Conservation (phyloP, 2,888 invertebrate species). For the Orthosia gothica region DNA sequence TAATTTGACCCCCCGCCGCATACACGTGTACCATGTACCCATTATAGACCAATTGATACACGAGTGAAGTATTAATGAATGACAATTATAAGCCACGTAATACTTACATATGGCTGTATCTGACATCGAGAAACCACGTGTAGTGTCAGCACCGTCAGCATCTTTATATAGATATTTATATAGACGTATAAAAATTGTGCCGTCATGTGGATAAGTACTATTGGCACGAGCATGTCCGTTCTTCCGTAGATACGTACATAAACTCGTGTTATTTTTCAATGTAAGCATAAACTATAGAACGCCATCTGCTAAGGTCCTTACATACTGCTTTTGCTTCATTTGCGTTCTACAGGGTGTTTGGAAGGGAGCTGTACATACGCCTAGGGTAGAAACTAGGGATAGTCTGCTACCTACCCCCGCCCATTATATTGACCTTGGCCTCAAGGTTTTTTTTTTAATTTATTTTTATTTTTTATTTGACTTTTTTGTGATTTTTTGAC, state of each 20-base stretch:
- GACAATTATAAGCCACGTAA: constrained; percentile 34
- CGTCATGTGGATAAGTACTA: constrained; percentile 1
- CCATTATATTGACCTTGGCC: too few relatives aligned
- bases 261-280: too few relatives aligned
- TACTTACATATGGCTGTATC: background rate
- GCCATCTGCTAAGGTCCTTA: too few relatives aligned
- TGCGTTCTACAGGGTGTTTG: too few relatives aligned
- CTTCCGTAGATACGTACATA: background rate
- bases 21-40: constrained; percentile 34
- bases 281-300: too few relatives aligned
- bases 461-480: too few relatives aligned
- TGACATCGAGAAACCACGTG: background rate
- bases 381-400: too few relatives aligned
- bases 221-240: constrained; percentile 10
- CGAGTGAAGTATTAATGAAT: constrained; percentile 32
- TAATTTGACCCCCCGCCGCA: background rate
- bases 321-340: too few relatives aligned
- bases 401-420: too few relatives aligned
- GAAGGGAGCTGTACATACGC: too few relatives aligned
- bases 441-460: too few relatives aligned
- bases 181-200: background rate
- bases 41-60: constrained; percentile 33
- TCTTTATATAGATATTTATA: background rate
- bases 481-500: too few relatives aligned
- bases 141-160: background rate